Conservation (phyloP, 2,888 invertebrate species). For the Latheticus oryzae region DNA sequence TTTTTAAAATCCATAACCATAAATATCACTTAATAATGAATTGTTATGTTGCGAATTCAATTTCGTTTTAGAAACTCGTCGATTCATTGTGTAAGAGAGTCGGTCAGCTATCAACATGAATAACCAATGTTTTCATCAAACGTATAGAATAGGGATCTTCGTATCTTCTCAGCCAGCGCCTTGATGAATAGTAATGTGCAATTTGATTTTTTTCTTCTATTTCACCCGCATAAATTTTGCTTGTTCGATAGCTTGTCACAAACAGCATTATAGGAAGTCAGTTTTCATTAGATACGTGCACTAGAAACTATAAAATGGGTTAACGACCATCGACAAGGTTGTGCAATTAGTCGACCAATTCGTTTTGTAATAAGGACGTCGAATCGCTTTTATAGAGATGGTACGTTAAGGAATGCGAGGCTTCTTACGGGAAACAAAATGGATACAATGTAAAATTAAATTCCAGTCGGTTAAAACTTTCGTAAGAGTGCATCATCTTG, state of each 20-base stretch:
- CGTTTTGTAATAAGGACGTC: conserved; percentile 24
- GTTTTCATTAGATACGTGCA: conserved; percentile 19
- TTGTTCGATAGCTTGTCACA: too few relatives aligned
- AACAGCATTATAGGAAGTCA: conserved; percentile 10
- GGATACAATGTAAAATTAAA: conserved; percentile 9
- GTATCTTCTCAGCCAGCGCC: too few relatives aligned
- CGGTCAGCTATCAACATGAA: conserved; percentile 3
- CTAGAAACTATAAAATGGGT: conserved; percentile 32
- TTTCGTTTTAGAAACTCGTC: conserved; percentile 4
- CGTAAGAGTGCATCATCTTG: conserved; percentile 5
- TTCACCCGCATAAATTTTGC: neutral
- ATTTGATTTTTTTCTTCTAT: neutral
- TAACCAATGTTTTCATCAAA: conserved; percentile 10
- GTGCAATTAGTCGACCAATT: conserved; percentile 33
- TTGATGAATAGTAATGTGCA: conserved; percentile 5
- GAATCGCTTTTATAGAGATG: conserved; percentile 15
- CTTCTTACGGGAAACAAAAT: conserved; percentile 15
- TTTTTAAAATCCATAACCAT: neutral
- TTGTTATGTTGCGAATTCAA: neutral
- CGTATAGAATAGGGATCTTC: too few relatives aligned
- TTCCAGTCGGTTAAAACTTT: neutral
- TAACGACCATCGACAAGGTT: conserved; percentile 39
- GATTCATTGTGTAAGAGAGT: conserved; percentile 14
- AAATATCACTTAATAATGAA: neutral
- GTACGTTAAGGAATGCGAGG: conserved; percentile 23